These are phyloP conservation scores for Bos javanicus DNA, from an alignment of 2,113 vertebrate genomes.

Conservation along the genomic window DNA sequence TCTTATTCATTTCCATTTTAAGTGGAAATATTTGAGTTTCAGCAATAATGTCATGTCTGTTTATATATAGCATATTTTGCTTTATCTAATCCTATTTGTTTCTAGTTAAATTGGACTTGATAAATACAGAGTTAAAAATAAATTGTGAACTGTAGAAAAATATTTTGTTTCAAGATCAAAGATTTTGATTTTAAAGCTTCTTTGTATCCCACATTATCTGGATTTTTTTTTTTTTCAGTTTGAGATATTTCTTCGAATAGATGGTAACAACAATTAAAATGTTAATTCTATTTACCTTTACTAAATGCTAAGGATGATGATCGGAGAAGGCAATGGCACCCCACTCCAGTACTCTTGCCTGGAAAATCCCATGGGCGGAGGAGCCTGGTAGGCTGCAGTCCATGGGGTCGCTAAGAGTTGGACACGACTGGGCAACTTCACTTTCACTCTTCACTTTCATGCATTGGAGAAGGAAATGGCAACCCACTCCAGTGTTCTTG, in stretches of 20 bases:
- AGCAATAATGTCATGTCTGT: not conserved
- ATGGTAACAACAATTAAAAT: not conserved
- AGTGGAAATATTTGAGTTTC: not conserved
- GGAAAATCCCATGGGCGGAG: no score
- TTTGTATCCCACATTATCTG: not conserved
- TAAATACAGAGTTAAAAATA: not conserved
- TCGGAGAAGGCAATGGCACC: not conserved
- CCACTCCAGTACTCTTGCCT: no score
- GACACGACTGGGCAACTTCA: no score
- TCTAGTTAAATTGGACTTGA: not conserved
- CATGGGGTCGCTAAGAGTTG: no score
- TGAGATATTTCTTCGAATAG: not conserved
- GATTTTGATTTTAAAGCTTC: conserved; percentile 1
- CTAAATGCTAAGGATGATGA: not conserved
- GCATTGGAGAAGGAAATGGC: no score
- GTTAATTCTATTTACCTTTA: not conserved
- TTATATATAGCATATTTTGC: not conserved
- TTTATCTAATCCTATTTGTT: not conserved
- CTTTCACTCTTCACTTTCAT: no score
- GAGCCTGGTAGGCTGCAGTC: no score
- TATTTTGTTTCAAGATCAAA: not conserved
- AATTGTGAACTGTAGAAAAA: not conserved
- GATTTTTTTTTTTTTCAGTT: conserved; percentile 1
- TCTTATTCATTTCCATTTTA: not conserved
- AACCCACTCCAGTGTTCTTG: no score